Base-by-base conservation (phyloP, 2,113 vertebrate species). In the Epinephelus lanceolatus region DNA sequence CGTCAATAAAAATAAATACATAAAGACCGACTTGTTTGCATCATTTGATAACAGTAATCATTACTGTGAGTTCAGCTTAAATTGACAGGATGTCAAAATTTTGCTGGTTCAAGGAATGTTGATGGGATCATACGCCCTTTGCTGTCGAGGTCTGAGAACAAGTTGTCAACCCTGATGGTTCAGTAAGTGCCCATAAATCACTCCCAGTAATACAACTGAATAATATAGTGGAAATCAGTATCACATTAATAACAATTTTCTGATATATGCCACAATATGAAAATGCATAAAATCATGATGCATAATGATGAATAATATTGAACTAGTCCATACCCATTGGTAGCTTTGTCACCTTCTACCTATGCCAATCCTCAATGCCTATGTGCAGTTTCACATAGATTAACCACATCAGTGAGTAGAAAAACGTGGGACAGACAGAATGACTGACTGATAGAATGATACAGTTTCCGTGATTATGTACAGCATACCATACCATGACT, bases 1-100 rank as follows among this genome's bases (percentile, higher is more conserved):
- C 88, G 83, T 92, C 79, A 94, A 93, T 93, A 93, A 94, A 55
- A 87, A 82, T 68, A 53, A 86, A 89, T 49, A 47, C 30, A 77
- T 45, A 14, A 71, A 85, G 6, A 65, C 7, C 21, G 25, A 56
- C 30, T 51, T 30, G 30, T 70, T 37, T 57, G 10, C 30, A 17
- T 80, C 45, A 45, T 81, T 88, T 1, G 14, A 3, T 13, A 37
- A 1, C 33, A 6, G 33, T 37, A 37, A 37, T 37, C 11, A 14
- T n/a, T 8, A 6, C 5, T 42, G 25, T 52, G 9, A 55, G 14
- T 42, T n/a, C 8, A 56, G 18, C 42, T 63, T 5, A 40, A 47
- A 6, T 37, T 47, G 51, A 30, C 23, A 15, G 6, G 5, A 47
- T 18, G 19, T n/a, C 0, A 18, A 33, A 7, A 13, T 18, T 30